A percentile compares a stretch with the other conserved stretches of the same genome.
Conservation (phyloP, 2,888 invertebrate species). For the Epinotia bilunana region DNA sequence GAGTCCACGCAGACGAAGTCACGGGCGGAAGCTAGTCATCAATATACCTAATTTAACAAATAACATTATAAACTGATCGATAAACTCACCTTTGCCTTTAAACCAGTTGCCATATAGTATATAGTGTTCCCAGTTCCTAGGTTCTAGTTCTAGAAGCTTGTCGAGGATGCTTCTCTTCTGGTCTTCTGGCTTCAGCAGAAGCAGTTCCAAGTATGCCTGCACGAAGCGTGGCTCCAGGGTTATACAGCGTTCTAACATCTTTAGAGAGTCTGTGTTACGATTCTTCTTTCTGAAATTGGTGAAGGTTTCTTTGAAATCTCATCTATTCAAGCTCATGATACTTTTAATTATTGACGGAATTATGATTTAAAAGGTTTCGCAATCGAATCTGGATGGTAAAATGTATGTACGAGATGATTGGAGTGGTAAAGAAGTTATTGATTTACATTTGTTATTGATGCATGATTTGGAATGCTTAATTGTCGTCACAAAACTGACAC, state of each 20-base stretch:
- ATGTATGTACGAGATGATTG: too few relatives aligned
- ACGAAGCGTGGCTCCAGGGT: constrained; percentile 87
- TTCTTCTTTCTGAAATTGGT: constrained; percentile 86
- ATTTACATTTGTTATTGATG: too few relatives aligned
- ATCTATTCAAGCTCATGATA: neutral
- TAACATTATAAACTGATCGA: neutral
- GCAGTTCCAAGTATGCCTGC: constrained; percentile 88
- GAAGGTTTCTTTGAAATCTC: neutral
- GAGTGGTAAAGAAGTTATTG: too few relatives aligned
- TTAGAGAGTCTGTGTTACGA: constrained; percentile 85
- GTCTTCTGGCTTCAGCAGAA: constrained; percentile 81
- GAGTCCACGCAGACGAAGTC: too few relatives aligned
- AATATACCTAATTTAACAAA: too few relatives aligned
- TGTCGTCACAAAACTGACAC: too few relatives aligned
- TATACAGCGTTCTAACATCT: constrained; percentile 88
- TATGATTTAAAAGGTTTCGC: neutral
- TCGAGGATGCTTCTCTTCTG: constrained; percentile 84
- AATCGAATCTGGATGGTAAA: too few relatives aligned
- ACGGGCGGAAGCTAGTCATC: too few relatives aligned
- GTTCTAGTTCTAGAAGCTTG: constrained; percentile 87
- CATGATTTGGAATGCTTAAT: too few relatives aligned
- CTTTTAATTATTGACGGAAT: neutral
- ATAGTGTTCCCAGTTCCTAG: constrained; percentile 87
- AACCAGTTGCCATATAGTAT: constrained; percentile 90
- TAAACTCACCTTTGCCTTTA: constrained; percentile 84